Conservation (phyloP, 2,888 invertebrate genomes). For the Pardosa pseudoannulata region DNA sequence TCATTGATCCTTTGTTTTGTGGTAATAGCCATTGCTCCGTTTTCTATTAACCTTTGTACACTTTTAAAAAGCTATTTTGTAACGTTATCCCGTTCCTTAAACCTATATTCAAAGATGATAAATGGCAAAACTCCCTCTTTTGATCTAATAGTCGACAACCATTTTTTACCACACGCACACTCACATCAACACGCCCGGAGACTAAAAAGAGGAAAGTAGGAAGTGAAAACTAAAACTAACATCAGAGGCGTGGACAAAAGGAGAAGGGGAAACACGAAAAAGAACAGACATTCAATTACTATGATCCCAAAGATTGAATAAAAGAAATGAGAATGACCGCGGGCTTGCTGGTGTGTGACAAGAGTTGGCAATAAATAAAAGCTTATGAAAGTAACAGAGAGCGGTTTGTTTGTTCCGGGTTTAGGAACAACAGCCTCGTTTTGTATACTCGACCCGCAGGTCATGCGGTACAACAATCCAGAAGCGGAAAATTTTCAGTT, state of each 20-base stretch:
- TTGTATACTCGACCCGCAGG: background rate
- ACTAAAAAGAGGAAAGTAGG: background rate
- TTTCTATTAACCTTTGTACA: background rate
- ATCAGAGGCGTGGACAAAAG: slow-evolving; percentile 4
- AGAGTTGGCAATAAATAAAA: background rate
- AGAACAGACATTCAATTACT: background rate
- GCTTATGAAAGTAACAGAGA: background rate
- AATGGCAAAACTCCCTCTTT: background rate
- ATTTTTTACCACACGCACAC: background rate
- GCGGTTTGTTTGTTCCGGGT: background rate
- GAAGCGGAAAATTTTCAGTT: background rate
- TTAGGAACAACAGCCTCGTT: background rate
- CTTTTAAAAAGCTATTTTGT: background rate
- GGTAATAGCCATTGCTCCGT: too few relatives aligned
- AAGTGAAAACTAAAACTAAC: background rate
- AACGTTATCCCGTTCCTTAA: too few relatives aligned
- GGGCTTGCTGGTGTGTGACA: background rate
- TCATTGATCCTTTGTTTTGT: too few relatives aligned
- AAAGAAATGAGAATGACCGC: background rate
- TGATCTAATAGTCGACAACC: background rate
- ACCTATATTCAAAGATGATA: background rate
- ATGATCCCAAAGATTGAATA: background rate
- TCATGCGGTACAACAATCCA: slow-evolving; percentile 5
- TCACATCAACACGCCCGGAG: background rate
- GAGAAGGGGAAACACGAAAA: background rate